Conservation (phyloP, 2,888 invertebrate species). For the Dryocosmus kuriphilus region DNA sequence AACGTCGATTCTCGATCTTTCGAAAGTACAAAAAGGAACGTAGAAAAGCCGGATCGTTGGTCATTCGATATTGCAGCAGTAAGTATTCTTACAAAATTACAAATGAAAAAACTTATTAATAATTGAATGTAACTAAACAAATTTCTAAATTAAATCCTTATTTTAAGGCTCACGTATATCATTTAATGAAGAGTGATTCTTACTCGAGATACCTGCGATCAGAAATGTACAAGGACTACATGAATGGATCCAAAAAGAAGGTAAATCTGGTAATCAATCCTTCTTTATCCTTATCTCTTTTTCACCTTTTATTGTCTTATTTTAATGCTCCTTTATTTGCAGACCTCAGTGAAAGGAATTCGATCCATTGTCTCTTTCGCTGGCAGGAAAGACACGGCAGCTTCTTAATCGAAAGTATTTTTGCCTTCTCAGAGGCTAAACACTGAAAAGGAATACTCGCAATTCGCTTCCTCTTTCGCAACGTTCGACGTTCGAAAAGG, state of each 20-base stretch:
- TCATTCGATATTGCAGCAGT: slow-evolving; percentile 99
- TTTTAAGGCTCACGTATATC: slow-evolving; percentile 96
- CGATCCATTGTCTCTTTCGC: slow-evolving; percentile 91
- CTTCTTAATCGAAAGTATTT: slow-evolving; percentile 65
- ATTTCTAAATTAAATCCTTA: slow-evolving; percentile 41
- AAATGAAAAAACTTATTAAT: background rate
- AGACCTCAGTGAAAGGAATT: slow-evolving; percentile 92
- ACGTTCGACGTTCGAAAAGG: slow-evolving; percentile 25
- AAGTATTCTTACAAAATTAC: slow-evolving; percentile 66
- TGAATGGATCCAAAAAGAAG: slow-evolving; percentile 98
- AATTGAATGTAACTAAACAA: slow-evolving; percentile 36
- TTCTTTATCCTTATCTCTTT: slow-evolving; percentile 46
- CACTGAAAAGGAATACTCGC: slow-evolving; percentile 34
- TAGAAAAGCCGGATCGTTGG: slow-evolving; percentile 92
- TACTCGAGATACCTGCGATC: slow-evolving; percentile 98
- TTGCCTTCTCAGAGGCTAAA: slow-evolving; percentile 35
- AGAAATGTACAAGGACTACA: slow-evolving; percentile 98
- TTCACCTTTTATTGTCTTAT: slow-evolving; percentile 37
- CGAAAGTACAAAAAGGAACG: slow-evolving; percentile 89
- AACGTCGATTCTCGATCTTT: slow-evolving; percentile 97
- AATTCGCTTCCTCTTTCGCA: slow-evolving; percentile 26
- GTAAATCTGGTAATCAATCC: slow-evolving; percentile 78
- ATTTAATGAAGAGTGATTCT: slow-evolving; percentile 99
- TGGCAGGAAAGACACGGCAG: slow-evolving; percentile 83
- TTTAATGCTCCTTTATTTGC: slow-evolving; percentile 73